These are phyloP conservation scores for Agrilus cyanescens DNA, from an alignment of 2,888 invertebrate species.

Conservation along the genomic window DNA sequence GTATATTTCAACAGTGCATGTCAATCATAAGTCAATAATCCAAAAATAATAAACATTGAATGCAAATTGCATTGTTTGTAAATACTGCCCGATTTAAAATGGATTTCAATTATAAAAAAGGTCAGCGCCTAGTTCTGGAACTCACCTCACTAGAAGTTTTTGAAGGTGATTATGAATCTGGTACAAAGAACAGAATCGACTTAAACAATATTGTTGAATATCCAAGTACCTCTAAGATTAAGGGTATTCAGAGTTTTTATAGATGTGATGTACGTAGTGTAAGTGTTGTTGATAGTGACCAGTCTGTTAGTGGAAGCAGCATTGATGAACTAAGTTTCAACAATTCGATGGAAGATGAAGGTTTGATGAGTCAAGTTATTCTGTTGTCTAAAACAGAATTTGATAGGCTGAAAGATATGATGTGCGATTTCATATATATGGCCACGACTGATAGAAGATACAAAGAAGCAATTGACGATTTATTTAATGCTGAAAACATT, in stretches of 20 bases:
- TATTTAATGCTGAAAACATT: constrained; percentile 13
- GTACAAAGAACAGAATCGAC: constrained; percentile 4
- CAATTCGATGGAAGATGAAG: too few relatives aligned
- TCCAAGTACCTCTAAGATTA: not conserved
- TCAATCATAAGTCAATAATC: too few relatives aligned
- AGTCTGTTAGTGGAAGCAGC: too few relatives aligned
- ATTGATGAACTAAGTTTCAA: too few relatives aligned
- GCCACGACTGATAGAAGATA: constrained; percentile 12
- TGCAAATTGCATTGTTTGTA: too few relatives aligned
- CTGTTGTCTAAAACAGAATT: constrained; percentile 10
- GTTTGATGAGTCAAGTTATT: constrained; percentile 2
- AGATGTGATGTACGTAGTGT: not conserved
- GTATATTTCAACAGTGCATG: too few relatives aligned
- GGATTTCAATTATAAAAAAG: constrained; percentile 2
- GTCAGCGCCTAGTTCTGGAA: constrained; percentile 5
- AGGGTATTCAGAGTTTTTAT: constrained; percentile 4
- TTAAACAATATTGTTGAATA: constrained; percentile 2
- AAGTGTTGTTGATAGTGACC: too few relatives aligned
- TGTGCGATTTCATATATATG: constrained; percentile 13
- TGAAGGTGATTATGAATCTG: constrained; percentile 5
- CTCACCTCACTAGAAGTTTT: constrained; percentile 1
- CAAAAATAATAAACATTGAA: too few relatives aligned
- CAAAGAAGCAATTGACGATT: constrained; percentile 10
- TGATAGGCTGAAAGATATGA: constrained; percentile 12
- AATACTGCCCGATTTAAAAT: not conserved